Percentiles rank a stretch among this genome's conserved stretches.
These are phyloP conservation scores for Heterochromis multidens DNA, from an alignment of 2,113 vertebrate genomes.

Conservation along the genomic window DNA sequence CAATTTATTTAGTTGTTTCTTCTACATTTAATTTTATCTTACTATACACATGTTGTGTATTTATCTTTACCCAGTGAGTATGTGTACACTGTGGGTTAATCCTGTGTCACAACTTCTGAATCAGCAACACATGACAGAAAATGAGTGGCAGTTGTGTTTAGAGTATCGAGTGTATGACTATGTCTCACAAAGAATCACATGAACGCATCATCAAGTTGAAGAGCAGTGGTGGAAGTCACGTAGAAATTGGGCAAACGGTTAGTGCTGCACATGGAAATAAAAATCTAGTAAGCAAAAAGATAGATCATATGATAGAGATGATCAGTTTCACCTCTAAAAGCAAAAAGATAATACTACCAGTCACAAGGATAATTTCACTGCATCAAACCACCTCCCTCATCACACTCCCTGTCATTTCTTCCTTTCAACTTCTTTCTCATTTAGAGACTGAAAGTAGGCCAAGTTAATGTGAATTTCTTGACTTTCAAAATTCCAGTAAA, in stretches of 20 bases:
- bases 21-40: not conserved
- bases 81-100: not conserved
- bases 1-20: not conserved
- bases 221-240: not conserved
- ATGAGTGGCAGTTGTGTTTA: not conserved
- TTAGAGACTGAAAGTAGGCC: constrained; percentile 11
- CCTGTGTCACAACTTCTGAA: constrained; percentile 29
- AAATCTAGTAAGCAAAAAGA: not conserved
- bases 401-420: not conserved
- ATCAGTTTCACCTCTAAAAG: not conserved
- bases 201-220: not conserved
- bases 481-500: not conserved
- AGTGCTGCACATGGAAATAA: not conserved
- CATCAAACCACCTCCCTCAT: not conserved
- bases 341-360: not conserved
- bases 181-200: constrained; percentile 26
- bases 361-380: not conserved
- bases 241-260: not conserved
- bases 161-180: not conserved
- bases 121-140: constrained; percentile 33
- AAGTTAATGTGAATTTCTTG: not conserved
- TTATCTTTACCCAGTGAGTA: not conserved
- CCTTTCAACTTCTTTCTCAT: not conserved
- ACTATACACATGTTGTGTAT: not conserved
- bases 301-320: not conserved